Percentiles rank a stretch among this genome's conserved stretches.
Evolutionary conservation across 2,113 vertebrate genomes (phyloP).

Genomic region (Aspidoscelis tigris): DNA sequence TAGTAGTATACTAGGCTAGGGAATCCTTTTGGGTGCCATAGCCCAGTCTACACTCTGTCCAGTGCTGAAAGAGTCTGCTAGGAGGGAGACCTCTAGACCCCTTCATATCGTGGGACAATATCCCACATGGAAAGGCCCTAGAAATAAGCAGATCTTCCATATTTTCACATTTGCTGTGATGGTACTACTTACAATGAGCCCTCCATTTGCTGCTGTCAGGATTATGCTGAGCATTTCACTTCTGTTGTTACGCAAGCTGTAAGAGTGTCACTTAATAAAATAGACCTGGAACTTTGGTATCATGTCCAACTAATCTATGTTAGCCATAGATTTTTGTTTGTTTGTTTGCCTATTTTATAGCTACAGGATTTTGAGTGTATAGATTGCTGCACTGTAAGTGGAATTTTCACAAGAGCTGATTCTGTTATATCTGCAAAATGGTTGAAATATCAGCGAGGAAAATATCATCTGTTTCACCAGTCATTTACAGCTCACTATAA

Average conservation of each 20-base stretch:
- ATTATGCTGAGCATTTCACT: background rate
- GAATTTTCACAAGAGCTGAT: slow-evolving; percentile 9
- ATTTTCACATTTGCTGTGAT: too few relatives aligned
- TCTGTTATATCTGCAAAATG: rapidly evolving
- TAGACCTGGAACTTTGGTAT: background rate
- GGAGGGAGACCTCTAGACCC: too few relatives aligned
- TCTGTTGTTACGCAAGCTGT: background rate
- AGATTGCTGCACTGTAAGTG: background rate
- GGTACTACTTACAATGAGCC: too few relatives aligned
- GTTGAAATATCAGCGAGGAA: slow-evolving; percentile 21
- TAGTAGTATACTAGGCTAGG: too few relatives aligned
- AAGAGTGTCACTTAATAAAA: background rate
- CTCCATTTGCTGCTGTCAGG: background rate
- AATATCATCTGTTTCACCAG: background rate
- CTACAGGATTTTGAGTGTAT: background rate
- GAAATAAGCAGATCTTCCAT: too few relatives aligned
- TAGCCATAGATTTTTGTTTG: background rate
- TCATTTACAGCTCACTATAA: slow-evolving; percentile 2
- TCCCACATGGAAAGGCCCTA: too few relatives aligned
- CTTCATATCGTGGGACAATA: too few relatives aligned
- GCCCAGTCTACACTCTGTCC: too few relatives aligned
- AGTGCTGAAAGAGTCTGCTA: too few relatives aligned
- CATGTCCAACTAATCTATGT: background rate
- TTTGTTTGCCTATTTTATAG: background rate
- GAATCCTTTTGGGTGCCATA: too few relatives aligned